Base-by-base conservation (phyloP, 2,113 vertebrate species). In the Acrocephalus kingi region DNA sequence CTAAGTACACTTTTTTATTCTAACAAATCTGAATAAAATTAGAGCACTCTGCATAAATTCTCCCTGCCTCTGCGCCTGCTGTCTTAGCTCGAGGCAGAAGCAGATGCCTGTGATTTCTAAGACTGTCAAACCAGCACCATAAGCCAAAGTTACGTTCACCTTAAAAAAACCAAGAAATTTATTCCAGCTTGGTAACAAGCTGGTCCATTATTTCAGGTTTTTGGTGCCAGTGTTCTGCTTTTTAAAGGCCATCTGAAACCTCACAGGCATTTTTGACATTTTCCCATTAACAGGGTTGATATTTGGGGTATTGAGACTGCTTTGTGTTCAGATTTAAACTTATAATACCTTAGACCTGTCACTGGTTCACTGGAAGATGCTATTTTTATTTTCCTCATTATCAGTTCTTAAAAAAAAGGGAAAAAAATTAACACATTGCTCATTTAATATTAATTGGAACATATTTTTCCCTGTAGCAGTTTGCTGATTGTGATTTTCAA, bases 191-290 rank as follows among this genome's bases (percentile, higher is more conserved):
- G 86, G 68, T 84, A 85, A 55, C 39, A 91, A 87, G 62, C 81
- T 84, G 89, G 45, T 71, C 87, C 80, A 46, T 84, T 89, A 56
- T 91, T 94, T 61, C 15, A 15, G 27, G 17, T 30, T 3, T 78
- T 91, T 92, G 77, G 73, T 95, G 89, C 74, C 77, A 89, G 56
- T 28, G 64, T 75, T 81, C 48, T 52, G 51, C 43, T 95, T 89
- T 74, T 43, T 33, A 94, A 96, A 95, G 96, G 94, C 84, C 85
- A 66, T 81, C 49, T 92, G 69, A 88, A 93, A 75, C 78, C 96
- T 95, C 82, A 35, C 13, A 80, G 95, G 91, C 75, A n/a, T 78
- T 93, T 97, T 64, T 92, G 93, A 93, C 90, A 93, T 95, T 92
- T 96, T 84, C 58, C 64, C 46, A 58, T 75, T 96, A 81, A 24